A percentile compares a stretch with the other conserved stretches of the same genome.
Conservation (phyloP, 2,797 vertebrate genomes). For the Neomorphus geoffroyi region DNA sequence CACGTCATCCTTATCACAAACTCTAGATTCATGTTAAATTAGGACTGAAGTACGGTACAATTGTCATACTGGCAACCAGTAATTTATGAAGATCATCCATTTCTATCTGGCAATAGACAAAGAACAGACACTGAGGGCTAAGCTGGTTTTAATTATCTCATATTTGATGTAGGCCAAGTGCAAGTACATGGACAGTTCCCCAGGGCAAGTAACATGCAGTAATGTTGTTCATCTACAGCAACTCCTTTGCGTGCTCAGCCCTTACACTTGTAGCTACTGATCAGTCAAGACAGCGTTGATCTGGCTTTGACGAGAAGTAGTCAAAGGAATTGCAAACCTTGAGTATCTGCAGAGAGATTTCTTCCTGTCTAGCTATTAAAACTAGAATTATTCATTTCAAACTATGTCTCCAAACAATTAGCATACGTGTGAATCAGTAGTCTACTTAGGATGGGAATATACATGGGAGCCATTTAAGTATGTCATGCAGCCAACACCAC, state of each 20-base stretch:
- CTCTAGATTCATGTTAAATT: not conserved
- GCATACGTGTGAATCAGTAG: not conserved
- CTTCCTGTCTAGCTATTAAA: not conserved
- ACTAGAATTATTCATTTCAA: not conserved
- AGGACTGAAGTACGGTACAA: not conserved
- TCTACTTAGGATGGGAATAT: not conserved
- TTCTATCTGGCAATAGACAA: not conserved
- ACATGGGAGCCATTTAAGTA: not conserved
- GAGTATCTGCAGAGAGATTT: not conserved
- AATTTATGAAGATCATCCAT: not conserved
- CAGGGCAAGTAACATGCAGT: not conserved
- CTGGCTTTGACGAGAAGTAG: not conserved
- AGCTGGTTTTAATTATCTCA: not conserved
- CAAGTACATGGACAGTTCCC: not conserved
- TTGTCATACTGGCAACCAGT: not conserved
- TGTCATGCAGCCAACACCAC: not conserved
- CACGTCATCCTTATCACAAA: accelerated
- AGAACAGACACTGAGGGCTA: not conserved
- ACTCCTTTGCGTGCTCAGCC: not conserved
- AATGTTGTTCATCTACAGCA: not conserved
- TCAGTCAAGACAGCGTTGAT: not conserved
- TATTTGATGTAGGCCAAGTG: not conserved
- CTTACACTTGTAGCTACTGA: not conserved
- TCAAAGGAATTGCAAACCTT: not conserved
- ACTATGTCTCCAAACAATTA: not conserved